Conservation (phyloP, 1,140 invertebrate genomes). For the Nasonia giraulti region DNA sequence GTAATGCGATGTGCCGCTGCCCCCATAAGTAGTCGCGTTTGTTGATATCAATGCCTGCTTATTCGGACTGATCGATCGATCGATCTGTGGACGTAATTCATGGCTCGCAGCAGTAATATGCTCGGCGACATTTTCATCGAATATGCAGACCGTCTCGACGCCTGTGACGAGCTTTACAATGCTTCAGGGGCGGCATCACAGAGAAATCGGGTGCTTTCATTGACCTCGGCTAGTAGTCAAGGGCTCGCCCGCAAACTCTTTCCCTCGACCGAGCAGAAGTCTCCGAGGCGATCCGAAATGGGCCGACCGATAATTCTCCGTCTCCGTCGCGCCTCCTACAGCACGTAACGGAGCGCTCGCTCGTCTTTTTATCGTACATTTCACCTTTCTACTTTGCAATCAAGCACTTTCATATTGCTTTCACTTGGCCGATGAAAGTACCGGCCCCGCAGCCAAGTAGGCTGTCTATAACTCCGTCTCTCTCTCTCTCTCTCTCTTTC, state of each 20-base stretch:
- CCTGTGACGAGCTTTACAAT: too few relatives aligned
- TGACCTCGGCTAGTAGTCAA: neutral
- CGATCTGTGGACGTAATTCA: too few relatives aligned
- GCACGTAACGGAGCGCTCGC: conserved; percentile 16
- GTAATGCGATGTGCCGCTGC: conserved; percentile 12
- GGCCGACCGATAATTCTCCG: conserved; percentile 61
- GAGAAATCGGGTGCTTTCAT: too few relatives aligned
- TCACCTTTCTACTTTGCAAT: conserved; percentile 76
- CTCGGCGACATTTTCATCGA: too few relatives aligned
- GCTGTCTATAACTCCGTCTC: neutral
- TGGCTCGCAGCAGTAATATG: too few relatives aligned
- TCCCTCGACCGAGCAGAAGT: conserved; percentile 45
- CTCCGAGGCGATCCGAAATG: conserved; percentile 63
- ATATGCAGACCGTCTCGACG: too few relatives aligned
- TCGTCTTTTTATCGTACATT: conserved; percentile 68
- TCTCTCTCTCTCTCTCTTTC: conserved; percentile 4
- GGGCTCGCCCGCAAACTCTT: conserved; percentile 38
- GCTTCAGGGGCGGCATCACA: too few relatives aligned
- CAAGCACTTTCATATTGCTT: conserved; percentile 76
- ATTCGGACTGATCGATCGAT: too few relatives aligned
- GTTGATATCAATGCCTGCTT: too few relatives aligned
- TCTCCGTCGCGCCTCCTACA: conserved; percentile 5
- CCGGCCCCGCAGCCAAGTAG: conserved; percentile 62
- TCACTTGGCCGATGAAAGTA: conserved; percentile 75
- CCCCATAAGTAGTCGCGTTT: too few relatives aligned